Conservation (phyloP, 1,140 invertebrate species). For the Neodiprion lecontei region DNA sequence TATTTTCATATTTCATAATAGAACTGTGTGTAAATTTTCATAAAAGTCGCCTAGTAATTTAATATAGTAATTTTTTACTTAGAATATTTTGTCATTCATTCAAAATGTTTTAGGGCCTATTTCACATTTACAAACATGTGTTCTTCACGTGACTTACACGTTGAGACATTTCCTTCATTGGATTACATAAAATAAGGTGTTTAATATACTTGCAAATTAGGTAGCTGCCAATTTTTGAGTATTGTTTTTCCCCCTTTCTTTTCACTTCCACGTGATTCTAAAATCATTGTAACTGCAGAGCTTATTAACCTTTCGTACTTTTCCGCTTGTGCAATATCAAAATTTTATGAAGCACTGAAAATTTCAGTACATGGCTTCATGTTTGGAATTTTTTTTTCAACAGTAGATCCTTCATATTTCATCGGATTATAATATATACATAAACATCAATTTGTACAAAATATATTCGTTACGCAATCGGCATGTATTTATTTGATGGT, state of each 20-base stretch:
- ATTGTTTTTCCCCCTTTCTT: background rate
- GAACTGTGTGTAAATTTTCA: background rate
- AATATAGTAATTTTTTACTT: background rate
- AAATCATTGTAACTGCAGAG: too few relatives aligned
- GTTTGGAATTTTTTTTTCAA: too few relatives aligned
- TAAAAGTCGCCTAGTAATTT: background rate
- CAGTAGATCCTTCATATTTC: too few relatives aligned
- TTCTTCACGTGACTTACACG: background rate
- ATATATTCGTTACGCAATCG: background rate
- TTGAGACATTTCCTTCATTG: background rate
- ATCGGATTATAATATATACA: background rate
- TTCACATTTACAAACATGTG: background rate
- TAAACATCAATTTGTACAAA: background rate
- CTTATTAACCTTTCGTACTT: background rate
- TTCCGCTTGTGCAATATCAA: background rate
- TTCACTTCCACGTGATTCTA: too few relatives aligned
- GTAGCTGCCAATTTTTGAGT: background rate
- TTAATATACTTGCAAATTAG: background rate
- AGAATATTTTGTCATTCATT: background rate
- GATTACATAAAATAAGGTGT: background rate
- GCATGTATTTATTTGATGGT: background rate
- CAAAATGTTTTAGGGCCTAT: background rate
- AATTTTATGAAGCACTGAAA: background rate
- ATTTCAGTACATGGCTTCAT: background rate
- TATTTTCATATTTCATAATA: background rate